These are phyloP conservation scores for Ptychoptera contaminata DNA, from an alignment of 2,888 invertebrate species.

Conservation along the genomic window DNA sequence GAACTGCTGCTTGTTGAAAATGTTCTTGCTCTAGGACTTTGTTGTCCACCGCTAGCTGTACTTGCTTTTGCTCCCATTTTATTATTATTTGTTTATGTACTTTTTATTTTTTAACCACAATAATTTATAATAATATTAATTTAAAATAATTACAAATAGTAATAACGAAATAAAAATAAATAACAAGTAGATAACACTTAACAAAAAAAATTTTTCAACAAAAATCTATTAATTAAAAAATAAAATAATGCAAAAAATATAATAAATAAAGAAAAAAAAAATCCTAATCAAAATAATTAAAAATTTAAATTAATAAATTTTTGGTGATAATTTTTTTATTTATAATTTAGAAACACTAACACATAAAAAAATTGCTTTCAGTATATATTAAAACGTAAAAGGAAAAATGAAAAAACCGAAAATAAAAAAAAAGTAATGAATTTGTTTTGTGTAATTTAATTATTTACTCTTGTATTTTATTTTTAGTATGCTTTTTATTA, in stretches of 20 bases:
- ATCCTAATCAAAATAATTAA: no score
- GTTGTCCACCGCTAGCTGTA: constrained; percentile 46
- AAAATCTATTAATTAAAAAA: no score
- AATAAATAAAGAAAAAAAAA: no score
- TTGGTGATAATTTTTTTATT: no score
- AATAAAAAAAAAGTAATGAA: background rate
- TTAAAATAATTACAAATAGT: no score
- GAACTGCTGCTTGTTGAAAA: constrained; percentile 59
- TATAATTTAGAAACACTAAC: no score
- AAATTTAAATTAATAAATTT: no score
- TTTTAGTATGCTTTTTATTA: constrained; percentile 1
- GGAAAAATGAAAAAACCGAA: background rate
- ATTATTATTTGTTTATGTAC: background rate
- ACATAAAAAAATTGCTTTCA: no score
- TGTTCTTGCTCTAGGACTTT: constrained; percentile 56
- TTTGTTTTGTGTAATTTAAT: background rate
- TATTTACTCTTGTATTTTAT: background rate
- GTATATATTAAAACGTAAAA: background rate
- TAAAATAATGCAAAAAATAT: no score
- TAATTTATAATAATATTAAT: background rate
- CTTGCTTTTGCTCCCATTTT: constrained; percentile 73
- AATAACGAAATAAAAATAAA: no score
- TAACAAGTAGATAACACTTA: no score
- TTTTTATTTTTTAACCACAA: background rate
- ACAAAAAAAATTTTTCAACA: no score